Evolutionary conservation across 2,888 invertebrate genomes (phyloP), one percentile per base, ranked within the genome.

Genomic region (Synanthedon vespiformis): DNA sequence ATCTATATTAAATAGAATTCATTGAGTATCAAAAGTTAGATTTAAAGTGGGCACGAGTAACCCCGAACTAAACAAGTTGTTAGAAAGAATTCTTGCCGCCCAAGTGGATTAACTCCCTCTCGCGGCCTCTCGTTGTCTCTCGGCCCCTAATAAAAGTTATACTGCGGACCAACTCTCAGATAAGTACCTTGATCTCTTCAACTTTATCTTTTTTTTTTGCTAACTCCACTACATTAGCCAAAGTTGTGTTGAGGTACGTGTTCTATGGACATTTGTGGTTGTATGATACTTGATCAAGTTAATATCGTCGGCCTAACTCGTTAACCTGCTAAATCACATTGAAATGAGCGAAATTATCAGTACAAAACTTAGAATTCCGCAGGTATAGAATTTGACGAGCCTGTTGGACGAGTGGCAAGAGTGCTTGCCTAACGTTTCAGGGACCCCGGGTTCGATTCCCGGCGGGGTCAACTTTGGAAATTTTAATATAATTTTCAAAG

Each of bases 71-170:
- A 51, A 51, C 40, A 51, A 51, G 51, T 51, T 18, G 40, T n/a
- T 34, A 40, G 27, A 41, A 41, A 41, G 41, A 48, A 16, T 48
- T 16, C 48, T 16, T 48, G 10, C 18, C 12, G 48, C 18, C 48
- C 16, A 18, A 40, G 48, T 14, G 54, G 54, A 51, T 54, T 52
- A 54, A 54, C 54, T 54, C 51, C 40, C 34, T 34, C 34, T 34
- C 34, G 48, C 51, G 14, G 40, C 51, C 47, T 50, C 40, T 51
- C 22, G 22, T 22, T 5, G 22, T 22, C 22, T 34, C 34, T 51
- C 51, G 14, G 40, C 51, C 47, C 52, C 40, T 51, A 52, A 52
- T 52, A 50, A 52, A 54, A 54, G 48, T 54, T 48, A 50, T 48
- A 50, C 50, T 47, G 40, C 22, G 47, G 16, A 14, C 48, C 44